These are phyloP conservation scores for Phalacrocorax carbo DNA, from an alignment of 2,113 vertebrate species.

Conservation along the genomic window DNA sequence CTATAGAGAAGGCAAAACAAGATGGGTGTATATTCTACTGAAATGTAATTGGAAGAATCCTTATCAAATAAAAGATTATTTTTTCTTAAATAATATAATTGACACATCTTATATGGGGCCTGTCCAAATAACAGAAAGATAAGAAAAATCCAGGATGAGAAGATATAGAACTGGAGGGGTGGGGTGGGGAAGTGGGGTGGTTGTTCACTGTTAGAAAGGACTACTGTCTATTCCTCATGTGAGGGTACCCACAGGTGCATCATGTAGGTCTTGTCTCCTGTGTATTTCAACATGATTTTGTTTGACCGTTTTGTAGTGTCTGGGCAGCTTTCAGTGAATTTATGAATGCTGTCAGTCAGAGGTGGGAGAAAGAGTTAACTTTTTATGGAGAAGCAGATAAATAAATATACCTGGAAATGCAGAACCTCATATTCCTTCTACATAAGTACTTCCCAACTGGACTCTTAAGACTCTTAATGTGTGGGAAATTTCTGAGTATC, in stretches of 20 bases:
- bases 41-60: background rate
- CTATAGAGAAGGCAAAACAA: background rate
- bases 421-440: background rate
- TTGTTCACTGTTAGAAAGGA: background rate
- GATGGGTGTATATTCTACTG: background rate
- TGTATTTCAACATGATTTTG: background rate
- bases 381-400: background rate
- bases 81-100: background rate
- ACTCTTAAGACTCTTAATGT: background rate
- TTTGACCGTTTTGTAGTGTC: background rate
- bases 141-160: background rate
- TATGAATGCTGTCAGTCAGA: background rate
- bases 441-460: background rate
- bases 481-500: background rate
- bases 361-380: background rate
- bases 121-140: background rate
- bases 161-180: background rate
- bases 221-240: background rate
- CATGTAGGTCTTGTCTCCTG: background rate
- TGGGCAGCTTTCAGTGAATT: background rate
- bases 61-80: background rate
- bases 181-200: fast-evolving
- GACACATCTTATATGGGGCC: background rate
- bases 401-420: background rate
- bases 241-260: background rate